Percentiles rank a stretch among this genome's conserved stretches.
phyloP scores from a whole-genome alignment of 2,113 vertebrate species.

The Phaetusa simplex region DNA sequence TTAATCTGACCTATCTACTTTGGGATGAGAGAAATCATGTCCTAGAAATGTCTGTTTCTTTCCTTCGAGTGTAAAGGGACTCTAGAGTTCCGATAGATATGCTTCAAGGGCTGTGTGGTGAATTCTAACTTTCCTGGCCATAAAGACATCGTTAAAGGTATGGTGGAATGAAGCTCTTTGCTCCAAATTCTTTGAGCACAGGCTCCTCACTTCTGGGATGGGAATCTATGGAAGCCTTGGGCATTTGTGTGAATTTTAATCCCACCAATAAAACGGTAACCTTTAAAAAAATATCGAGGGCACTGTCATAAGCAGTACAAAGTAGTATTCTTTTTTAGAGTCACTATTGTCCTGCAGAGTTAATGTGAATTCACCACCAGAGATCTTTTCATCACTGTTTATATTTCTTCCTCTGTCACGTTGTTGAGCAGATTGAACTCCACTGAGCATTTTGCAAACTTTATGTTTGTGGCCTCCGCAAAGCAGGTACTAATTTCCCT shows the following conservation, averaged over 20 bases:
- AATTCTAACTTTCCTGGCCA: neutral
- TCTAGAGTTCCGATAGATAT: neutral
- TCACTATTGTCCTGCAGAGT: neutral
- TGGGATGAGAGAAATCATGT: neutral
- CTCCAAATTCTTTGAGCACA: neutral
- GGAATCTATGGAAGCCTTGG: neutral
- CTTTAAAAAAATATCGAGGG: neutral
- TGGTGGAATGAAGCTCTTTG: neutral
- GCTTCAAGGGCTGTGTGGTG: neutral
- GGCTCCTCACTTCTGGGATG: neutral
- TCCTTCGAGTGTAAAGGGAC: neutral
- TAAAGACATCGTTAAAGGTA: neutral
- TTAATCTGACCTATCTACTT: neutral
- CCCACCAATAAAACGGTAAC: neutral
- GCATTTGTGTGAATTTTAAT: constrained; percentile 44
- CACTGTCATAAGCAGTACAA: neutral
- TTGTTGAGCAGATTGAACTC: neutral
- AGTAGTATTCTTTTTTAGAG: neutral
- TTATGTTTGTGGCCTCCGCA: neutral
- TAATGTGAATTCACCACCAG: neutral
- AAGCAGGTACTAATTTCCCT: neutral
- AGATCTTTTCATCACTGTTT: neutral
- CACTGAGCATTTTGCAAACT: neutral
- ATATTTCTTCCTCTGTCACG: neutral
- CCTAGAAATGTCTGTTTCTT: neutral